These are phyloP conservation scores for Phymanthus crucifer DNA, from an alignment of 92 coral and sea anemone genomes.

Conservation along the genomic window DNA sequence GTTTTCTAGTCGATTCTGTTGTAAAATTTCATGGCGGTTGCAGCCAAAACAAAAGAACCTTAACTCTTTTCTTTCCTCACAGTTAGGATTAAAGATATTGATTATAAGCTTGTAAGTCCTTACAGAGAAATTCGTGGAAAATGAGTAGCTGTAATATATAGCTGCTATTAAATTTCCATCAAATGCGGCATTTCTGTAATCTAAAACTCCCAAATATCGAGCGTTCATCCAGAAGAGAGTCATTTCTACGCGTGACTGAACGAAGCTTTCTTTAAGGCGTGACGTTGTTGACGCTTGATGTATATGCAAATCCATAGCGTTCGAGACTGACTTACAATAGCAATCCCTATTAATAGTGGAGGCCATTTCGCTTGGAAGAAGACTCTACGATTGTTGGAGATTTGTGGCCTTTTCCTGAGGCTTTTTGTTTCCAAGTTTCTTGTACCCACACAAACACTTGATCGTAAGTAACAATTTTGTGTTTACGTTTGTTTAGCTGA, in stretches of 20 bases:
- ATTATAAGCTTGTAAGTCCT: background rate
- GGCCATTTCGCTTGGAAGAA: background rate
- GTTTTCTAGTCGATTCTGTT: background rate
- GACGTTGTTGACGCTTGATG: slow-evolving; percentile 40
- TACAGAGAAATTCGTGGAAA: background rate
- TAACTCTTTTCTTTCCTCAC: background rate
- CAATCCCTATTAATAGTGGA: slow-evolving; percentile 25
- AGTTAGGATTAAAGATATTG: background rate
- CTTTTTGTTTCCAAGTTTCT: slow-evolving; percentile 1
- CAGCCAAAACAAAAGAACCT: background rate
- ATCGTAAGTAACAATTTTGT: slow-evolving; percentile 14
- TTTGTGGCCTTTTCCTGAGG: slow-evolving; percentile 19
- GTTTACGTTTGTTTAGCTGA: slow-evolving; percentile 33
- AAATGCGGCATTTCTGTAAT: background rate
- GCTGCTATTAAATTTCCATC: background rate
- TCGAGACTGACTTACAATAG: slow-evolving; percentile 11
- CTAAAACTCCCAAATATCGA: background rate
- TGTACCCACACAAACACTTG: slow-evolving; percentile 4
- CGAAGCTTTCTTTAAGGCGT: slow-evolving; percentile 21
- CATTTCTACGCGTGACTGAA: slow-evolving; percentile 37
- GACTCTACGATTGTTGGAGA: background rate
- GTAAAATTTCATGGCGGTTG: background rate
- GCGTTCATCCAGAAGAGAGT: background rate
- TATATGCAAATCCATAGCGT: slow-evolving; percentile 39
- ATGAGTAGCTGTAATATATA: background rate